phyloP scores from a whole-genome alignment of 2,888 invertebrate genomes.

The Dendrolimus pini region DNA sequence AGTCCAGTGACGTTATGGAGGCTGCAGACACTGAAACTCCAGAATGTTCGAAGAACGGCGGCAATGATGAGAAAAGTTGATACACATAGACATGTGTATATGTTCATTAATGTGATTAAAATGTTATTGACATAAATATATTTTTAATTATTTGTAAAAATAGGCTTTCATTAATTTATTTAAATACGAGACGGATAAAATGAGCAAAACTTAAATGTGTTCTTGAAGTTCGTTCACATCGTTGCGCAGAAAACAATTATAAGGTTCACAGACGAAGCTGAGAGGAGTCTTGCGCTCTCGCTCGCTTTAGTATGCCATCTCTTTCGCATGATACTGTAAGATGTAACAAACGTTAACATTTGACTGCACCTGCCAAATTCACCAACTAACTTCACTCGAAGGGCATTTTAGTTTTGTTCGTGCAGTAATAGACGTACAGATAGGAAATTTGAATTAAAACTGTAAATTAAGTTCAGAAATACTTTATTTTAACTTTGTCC shows the following conservation, averaged over 20 bases:
- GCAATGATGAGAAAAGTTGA: constrained; percentile 5
- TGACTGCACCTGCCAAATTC: no score
- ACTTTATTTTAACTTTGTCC: not conserved
- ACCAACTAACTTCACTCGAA: no score
- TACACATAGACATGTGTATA: not conserved
- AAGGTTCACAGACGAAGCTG: not conserved
- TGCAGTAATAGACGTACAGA: no score
- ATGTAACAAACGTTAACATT: no score
- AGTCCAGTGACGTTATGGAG: constrained; percentile 14
- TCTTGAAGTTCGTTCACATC: not conserved
- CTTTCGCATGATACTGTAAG: no score
- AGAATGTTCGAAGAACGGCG: constrained; percentile 8
- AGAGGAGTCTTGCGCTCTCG: not conserved
- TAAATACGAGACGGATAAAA: not conserved
- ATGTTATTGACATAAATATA: not conserved
- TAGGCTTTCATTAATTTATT: not conserved
- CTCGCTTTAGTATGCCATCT: no score
- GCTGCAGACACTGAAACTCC: constrained; percentile 11
- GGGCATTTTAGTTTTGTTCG: no score
- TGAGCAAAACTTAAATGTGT: not conserved
- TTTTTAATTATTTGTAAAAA: not conserved
- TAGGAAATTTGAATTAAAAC: no score
- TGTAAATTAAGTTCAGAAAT: no score
- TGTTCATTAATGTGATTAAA: constrained; percentile 10
- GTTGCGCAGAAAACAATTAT: not conserved